Evolutionary conservation across 1,140 invertebrate genomes (phyloP), one percentile per base, ranked within the genome.

Genomic region (Diabrotica undecimpunctata): DNA sequence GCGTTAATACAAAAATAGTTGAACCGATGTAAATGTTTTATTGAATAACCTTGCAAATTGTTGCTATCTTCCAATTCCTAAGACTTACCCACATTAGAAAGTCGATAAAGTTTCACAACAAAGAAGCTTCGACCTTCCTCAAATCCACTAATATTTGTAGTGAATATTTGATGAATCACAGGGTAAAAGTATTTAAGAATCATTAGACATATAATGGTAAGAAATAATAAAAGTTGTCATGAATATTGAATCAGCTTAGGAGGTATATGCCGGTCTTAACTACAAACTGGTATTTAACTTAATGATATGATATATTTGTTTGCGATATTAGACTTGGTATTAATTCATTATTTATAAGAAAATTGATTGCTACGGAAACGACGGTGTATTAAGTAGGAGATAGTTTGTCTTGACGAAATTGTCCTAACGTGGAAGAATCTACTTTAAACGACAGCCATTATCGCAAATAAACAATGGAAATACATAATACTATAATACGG

Each of bases 271-370:
- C 58, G 37, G 41, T 14, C 58, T 60, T 60, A 60, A 38, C 41
- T 13, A 37, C 12, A 37, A 57, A 57, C 55, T 8, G 55, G 55
- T 57, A 57, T 57, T 57, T 57, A 57, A 13, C 13, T 51, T 60
- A 60, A 60, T 60, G 58, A 60, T 60, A 60, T 60, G 46, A 60
- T 50, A n/a, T 60, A 51, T 60, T 60, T 60, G 58, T 60, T 60
- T 60, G 58, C 39, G 58, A 36, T 60, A 60, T 60, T 60, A 60
- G 39, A 60, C 37, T 39, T 60, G 8, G 58, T 60, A 60, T 50
- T 51, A 50, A 60, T 60, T 14, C 41, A 60, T 60, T 60, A 60
- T 60, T 60, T 41, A 60, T 13, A n/a, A 7, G 50, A 7, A 60
- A 60, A 51, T 60, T 60, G 58, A 60, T 60, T 60, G 58, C 46